Evolutionary conservation across 2,797 vertebrate species (phyloP).

Genomic region (Lagocephalus sceleratus): DNA sequence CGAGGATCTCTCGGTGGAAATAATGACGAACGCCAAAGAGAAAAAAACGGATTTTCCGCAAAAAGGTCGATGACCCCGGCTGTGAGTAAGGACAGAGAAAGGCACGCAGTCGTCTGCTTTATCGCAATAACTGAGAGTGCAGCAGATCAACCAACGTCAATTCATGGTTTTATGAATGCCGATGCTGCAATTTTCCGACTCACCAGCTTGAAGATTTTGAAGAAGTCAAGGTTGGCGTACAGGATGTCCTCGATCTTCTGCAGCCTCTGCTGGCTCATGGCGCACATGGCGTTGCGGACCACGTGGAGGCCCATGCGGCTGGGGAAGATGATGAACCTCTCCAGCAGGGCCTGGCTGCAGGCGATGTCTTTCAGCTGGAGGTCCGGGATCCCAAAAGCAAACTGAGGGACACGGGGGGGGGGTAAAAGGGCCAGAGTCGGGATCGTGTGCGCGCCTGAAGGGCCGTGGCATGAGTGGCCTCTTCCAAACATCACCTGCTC

Average conservation of each 20-base stretch:
- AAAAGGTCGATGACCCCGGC: background rate
- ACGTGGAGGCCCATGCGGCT: constrained; percentile 77
- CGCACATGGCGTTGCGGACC: constrained; percentile 88
- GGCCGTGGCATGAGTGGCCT: background rate
- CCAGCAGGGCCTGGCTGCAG: constrained; percentile 86
- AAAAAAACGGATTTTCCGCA: background rate
- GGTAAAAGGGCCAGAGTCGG: no score
- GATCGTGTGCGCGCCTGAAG: no score
- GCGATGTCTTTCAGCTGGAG: constrained; percentile 91
- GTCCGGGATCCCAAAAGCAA: constrained; percentile 86
- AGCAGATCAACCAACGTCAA: background rate
- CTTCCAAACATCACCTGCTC: constrained; percentile 79
- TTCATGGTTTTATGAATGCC: no score
- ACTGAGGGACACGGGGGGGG: constrained; percentile 66
- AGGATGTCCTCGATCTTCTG: constrained; percentile 89
- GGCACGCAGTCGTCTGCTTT: background rate
- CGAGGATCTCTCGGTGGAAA: constrained; percentile 9
- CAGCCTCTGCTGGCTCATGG: constrained; percentile 83
- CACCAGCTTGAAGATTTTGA: constrained; percentile 91
- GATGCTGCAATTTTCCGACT: constrained; percentile 45
- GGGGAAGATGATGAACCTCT: constrained; percentile 90
- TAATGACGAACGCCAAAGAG: background rate
- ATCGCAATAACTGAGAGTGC: background rate
- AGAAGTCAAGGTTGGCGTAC: constrained; percentile 92
- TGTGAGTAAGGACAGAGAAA: background rate